Evolutionary conservation across 1,140 invertebrate species (phyloP).

Genomic region (Drosophila lowei): DNA sequence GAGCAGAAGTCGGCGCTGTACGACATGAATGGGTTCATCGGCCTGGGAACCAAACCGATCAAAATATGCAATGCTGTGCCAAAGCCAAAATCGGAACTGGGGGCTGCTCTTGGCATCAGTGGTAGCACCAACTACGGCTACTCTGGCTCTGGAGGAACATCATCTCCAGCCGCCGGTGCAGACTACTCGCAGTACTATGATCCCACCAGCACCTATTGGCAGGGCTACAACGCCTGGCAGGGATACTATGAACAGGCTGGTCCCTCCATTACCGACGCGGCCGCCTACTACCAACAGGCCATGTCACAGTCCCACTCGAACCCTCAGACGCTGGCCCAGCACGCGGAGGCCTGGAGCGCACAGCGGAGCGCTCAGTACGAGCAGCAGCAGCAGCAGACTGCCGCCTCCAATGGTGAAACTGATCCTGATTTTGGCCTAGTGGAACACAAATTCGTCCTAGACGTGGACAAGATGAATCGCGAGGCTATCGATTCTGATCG

Average conservation of each 20-base stretch:
- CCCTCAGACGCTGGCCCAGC: conserved; percentile 72
- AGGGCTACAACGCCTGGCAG: conserved; percentile 84
- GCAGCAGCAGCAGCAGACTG: conserved; percentile 59
- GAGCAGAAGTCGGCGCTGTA: conserved; percentile 96
- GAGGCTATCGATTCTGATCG: conserved; percentile 89
- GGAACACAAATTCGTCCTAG: conserved; percentile 89
- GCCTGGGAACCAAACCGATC: conserved; percentile 91
- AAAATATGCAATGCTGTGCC: conserved; percentile 96
- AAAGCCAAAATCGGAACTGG: conserved; percentile 87
- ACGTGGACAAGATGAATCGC: conserved; percentile 89
- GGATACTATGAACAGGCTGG: conserved; percentile 84
- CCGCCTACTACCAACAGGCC: conserved; percentile 79
- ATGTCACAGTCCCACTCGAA: conserved; percentile 77
- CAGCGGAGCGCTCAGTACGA: conserved; percentile 76
- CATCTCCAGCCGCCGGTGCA: conserved; percentile 60
- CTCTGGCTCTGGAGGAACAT: conserved; percentile 61
- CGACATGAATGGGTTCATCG: conserved; percentile 94
- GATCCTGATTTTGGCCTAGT: conserved; percentile 75
- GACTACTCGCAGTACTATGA: conserved; percentile 88
- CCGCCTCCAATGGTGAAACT: conserved; percentile 29
- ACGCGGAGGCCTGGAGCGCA: conserved; percentile 81
- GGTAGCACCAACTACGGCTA: conserved; percentile 61
- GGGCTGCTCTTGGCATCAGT: conserved; percentile 74
- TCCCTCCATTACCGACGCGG: conserved; percentile 75
- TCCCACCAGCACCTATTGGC: conserved; percentile 88